Percentiles rank a stretch among this genome's conserved stretches.
Evolutionary conservation across 1,140 invertebrate species (phyloP).

Genomic region (Ctenoplectra terminalis): DNA sequence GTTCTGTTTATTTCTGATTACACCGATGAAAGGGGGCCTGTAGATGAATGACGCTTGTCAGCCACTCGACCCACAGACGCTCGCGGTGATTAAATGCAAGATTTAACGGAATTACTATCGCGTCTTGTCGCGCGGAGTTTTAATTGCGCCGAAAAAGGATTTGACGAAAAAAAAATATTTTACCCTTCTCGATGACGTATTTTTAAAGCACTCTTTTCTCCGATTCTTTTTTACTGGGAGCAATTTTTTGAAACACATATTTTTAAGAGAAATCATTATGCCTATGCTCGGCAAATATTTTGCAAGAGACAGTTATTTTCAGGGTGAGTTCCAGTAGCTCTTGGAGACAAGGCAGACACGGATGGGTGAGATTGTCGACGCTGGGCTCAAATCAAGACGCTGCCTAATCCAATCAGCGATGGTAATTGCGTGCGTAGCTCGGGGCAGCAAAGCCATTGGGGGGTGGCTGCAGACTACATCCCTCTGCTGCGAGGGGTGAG

Average conservation of each 20-base stretch:
- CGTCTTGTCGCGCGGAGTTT: not conserved
- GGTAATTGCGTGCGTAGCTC: constrained; percentile 81
- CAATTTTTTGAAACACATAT: no score
- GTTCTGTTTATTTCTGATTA: constrained; percentile 55
- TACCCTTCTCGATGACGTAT: not conserved
- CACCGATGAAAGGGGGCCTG: constrained; percentile 35
- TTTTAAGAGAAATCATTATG: no score
- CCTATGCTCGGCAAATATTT: not conserved
- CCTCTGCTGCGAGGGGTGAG: constrained; percentile 64
- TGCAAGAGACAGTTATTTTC: not conserved
- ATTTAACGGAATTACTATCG: constrained; percentile 13
- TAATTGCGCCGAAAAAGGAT: not conserved
- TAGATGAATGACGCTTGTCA: constrained; percentile 48
- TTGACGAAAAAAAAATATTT: not conserved
- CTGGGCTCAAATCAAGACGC: constrained; percentile 79
- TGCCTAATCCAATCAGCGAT: constrained; percentile 81
- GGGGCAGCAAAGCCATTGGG: constrained; percentile 70
- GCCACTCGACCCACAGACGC: constrained; percentile 14
- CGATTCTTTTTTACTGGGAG: no score
- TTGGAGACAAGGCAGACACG: constrained; percentile 64
- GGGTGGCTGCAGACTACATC: constrained; percentile 62
- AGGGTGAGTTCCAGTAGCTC: constrained; percentile 54
- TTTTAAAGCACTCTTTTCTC: no score
- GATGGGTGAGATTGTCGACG: constrained; percentile 70
- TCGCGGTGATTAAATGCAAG: constrained; percentile 16